Conservation (phyloP, 2,113 vertebrate species). For the Psophia crepitans region DNA sequence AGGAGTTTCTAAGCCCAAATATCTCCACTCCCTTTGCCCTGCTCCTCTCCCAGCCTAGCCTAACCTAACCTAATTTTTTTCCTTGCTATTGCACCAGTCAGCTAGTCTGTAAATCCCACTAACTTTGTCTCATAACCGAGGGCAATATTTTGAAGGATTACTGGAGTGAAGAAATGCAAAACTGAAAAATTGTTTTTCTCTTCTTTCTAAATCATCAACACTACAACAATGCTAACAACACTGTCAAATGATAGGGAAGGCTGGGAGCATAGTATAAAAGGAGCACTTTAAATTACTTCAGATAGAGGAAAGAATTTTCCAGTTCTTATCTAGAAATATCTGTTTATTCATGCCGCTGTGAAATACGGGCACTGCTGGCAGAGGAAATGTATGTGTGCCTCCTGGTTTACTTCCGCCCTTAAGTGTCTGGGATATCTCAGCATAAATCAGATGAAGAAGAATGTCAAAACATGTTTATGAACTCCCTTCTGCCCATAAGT, state of each 20-base stretch:
- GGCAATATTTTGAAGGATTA: neutral
- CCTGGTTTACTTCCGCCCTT: neutral
- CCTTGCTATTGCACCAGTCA: neutral
- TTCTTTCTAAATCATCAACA: neutral
- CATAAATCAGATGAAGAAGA: neutral
- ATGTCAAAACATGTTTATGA: neutral
- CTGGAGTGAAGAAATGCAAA: neutral
- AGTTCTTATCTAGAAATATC: neutral
- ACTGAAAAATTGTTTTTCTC: neutral
- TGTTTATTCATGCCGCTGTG: neutral
- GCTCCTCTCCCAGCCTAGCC: neutral
- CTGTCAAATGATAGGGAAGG: neutral
- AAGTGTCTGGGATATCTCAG: neutral
- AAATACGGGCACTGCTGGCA: neutral
- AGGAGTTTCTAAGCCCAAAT: neutral
- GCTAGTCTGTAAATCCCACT: neutral
- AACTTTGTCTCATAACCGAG: neutral
- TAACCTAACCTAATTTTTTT: neutral
- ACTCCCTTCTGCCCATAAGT: neutral
- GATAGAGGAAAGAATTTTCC: neutral
- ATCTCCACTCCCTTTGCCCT: neutral
- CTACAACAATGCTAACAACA: neutral
- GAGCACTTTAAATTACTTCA: neutral
- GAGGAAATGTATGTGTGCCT: neutral
- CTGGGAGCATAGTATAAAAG: neutral